Evolutionary conservation across 2,888 invertebrate species (phyloP), one percentile per base, ranked within the genome.

Genomic region (Xanthia icteritia): DNA sequence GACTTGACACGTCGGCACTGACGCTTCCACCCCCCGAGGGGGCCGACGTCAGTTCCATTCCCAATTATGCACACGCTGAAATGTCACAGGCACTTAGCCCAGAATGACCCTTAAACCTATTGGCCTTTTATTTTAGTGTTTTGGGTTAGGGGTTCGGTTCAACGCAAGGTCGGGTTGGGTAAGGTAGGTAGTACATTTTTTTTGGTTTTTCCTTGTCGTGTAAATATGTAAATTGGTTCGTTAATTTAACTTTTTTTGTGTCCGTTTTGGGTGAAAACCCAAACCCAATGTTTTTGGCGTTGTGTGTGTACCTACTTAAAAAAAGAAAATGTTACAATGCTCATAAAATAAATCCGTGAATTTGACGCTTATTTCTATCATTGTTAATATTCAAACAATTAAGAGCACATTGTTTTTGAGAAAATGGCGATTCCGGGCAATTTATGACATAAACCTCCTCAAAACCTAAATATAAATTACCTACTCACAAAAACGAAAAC

Each of bases 1-100:
- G 94, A 94, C 95, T 95, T 96, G 96, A 96, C 96, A 96, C 95
- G 96, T 96, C 96, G 95, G 90, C 96, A 94, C 95, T 92, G 91
- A 91, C 91, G 88, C 84, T 90, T 88, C 84, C 78, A 77, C 82
- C 83, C 79, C 74, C 81, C 71, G 77, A 76, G 87, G 89, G 84
- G 80, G 88, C 89, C 83, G 90, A 92, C 90, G 95, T 96, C 96
- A 96, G 93, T 96, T 92, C 92, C 92, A 90, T 85, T 88, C 91
- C 95, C 96, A 96, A 96, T 96, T 96, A 96, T 96, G 95, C 96
- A 95, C 92, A 91, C 92, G 92, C 89, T 93, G 93, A 95, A 95
- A 95, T 94, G 96, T 95, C 96, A 94, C 92, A 89, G 89, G 87
- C 95, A 95, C 95, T 96, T 94, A 95, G 92, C 89, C 86, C 87